A percentile compares a stretch with the other conserved stretches of the same genome.
Conservation (phyloP, 2,888 invertebrate genomes). For the Ypsolopha sequella region DNA sequence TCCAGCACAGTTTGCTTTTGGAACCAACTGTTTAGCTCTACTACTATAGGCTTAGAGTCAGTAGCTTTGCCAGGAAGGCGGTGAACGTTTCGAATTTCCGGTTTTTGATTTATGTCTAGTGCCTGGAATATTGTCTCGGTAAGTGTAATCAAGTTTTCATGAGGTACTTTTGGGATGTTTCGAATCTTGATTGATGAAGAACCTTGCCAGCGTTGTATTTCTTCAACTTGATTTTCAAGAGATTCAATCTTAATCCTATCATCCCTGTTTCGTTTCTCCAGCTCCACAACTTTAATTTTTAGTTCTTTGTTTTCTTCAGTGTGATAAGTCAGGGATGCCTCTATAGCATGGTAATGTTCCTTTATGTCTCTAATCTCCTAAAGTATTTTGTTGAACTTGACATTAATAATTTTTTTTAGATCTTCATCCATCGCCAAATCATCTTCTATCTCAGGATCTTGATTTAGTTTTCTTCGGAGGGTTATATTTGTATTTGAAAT, state of each 20-base stretch:
- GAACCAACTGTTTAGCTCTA: not conserved
- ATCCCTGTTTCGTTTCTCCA: not conserved
- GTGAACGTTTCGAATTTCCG: not conserved
- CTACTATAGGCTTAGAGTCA: not conserved
- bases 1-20: not conserved
- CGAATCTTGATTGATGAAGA: not conserved
- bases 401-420: not conserved
- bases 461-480: slow-evolving; percentile 9
- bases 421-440: not conserved
- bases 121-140: not conserved
- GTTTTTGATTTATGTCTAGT: not conserved
- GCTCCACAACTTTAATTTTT: not conserved
- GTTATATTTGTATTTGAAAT: slow-evolving; percentile 11
- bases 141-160: not conserved
- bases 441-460: not conserved
- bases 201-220: not conserved
- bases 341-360: not conserved
- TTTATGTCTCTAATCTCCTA: not conserved
- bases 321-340: not conserved
- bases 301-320: not conserved
- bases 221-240: not conserved
- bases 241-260: not conserved
- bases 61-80: not conserved
- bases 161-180: not conserved
- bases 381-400: not conserved